These are phyloP conservation scores for Liasis olivaceus DNA, from an alignment of 2,797 vertebrate species.

Conservation along the genomic window DNA sequence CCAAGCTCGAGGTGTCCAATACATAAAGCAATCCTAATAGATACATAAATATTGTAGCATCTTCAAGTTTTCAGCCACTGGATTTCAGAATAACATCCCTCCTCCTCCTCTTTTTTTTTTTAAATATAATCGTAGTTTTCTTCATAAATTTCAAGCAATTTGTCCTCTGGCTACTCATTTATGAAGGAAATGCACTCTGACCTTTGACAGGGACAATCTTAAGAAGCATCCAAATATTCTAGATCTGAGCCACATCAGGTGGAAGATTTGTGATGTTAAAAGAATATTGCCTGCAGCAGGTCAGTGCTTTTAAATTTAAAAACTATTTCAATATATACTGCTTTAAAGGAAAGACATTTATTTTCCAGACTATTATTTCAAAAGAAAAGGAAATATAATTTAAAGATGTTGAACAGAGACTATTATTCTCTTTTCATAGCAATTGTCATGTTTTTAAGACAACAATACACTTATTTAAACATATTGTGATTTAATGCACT, in stretches of 20 bases:
- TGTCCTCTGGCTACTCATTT: background rate
- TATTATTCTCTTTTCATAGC: conserved; percentile 1
- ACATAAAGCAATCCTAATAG: background rate
- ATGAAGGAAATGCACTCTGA: background rate
- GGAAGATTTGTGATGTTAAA: background rate
- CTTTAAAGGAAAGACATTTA: conserved; percentile 21
- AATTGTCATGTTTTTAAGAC: conserved; percentile 36
- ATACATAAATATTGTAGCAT: background rate
- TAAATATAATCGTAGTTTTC: background rate
- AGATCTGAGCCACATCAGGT: background rate
- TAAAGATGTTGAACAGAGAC: conserved; percentile 36
- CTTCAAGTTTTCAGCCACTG: background rate
- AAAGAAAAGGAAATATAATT: conserved; percentile 37
- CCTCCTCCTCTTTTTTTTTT: background rate
- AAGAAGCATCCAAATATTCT: background rate
- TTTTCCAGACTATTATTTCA: conserved; percentile 21
- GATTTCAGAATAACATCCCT: background rate
- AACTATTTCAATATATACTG: background rate
- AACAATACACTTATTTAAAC: conserved; percentile 54
- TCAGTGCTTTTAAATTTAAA: background rate
- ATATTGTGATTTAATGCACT: conserved; percentile 63
- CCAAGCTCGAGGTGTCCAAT: background rate
- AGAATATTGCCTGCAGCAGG: background rate
- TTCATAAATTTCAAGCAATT: background rate
- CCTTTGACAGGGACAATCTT: background rate